Evolutionary conservation across 2,888 invertebrate species (phyloP).

Genomic region (Tiliacea aurago): DNA sequence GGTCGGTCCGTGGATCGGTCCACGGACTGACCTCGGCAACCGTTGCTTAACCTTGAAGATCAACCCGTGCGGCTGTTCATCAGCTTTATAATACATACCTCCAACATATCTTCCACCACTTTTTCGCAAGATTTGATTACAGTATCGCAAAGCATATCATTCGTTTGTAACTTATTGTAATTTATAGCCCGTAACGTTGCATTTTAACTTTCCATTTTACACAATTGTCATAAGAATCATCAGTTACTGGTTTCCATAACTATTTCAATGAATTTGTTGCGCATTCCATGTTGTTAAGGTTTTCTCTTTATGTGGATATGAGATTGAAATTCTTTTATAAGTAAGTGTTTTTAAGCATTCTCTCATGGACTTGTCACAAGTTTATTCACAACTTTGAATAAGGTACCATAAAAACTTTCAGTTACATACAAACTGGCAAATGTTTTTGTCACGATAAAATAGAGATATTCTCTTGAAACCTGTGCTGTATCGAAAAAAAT

Average conservation of each 20-base stretch:
- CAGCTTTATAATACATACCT: not conserved
- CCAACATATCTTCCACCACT: not conserved
- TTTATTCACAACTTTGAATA: not conserved
- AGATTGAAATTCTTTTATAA: constrained; percentile 6
- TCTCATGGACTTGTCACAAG: not conserved
- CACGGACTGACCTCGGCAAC: too few relatives aligned
- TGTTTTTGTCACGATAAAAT: not conserved
- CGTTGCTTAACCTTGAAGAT: too few relatives aligned
- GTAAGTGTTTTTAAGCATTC: not conserved
- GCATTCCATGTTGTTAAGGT: constrained; percentile 20
- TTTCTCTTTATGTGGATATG: constrained; percentile 43
- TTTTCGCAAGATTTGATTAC: constrained; percentile 32
- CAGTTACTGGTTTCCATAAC: constrained; percentile 23
- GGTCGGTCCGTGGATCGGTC: too few relatives aligned
- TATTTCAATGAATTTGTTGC: constrained; percentile 36
- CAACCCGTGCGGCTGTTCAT: too few relatives aligned
- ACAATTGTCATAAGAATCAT: constrained; percentile 35
- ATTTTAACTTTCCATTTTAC: constrained; percentile 57
- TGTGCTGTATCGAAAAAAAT: not conserved
- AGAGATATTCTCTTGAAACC: not conserved
- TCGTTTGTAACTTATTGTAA: constrained; percentile 26
- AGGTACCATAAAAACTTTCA: not conserved
- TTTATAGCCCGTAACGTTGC: constrained; percentile 56
- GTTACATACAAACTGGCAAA: not conserved
- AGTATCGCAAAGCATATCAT: constrained; percentile 19